A percentile compares a stretch with the other conserved stretches of the same genome.
Evolutionary conservation across 2,113 vertebrate species (phyloP).

Genomic region (Pseudopipra pipra): DNA sequence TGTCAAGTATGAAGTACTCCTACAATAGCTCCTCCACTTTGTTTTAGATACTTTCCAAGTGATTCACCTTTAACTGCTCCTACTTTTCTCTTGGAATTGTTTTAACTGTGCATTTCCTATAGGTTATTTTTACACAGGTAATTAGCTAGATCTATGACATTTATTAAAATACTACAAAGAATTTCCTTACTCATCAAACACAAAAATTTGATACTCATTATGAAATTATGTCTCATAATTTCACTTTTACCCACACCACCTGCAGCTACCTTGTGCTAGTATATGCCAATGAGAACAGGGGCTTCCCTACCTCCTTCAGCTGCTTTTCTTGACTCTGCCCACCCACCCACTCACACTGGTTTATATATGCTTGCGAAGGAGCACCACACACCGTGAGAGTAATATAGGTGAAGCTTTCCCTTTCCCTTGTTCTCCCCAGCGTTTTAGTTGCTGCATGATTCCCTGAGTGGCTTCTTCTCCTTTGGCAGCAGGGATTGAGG

Average conservation of each 20-base stretch:
- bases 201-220: no score
- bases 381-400: not conserved
- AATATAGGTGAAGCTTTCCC: not conserved
- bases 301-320: not conserved
- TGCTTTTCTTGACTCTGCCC: not conserved
- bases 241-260: not conserved
- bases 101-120: not conserved
- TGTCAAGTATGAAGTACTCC: not conserved
- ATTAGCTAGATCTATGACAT: no score
- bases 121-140: no score
- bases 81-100: not conserved
- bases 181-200: no score
- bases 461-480: not conserved
- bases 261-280: not conserved
- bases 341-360: no score
- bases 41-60: not conserved
- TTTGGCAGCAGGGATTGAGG: fast-evolving
- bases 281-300: fast-evolving
- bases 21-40: not conserved
- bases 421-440: not conserved
- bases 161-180: no score
- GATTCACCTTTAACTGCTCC: not conserved
- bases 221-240: no score
- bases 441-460: fast-evolving
- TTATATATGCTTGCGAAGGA: not conserved